phyloP scores from a whole-genome alignment of 2,888 invertebrate genomes.

The Eurytoma adleriae region DNA sequence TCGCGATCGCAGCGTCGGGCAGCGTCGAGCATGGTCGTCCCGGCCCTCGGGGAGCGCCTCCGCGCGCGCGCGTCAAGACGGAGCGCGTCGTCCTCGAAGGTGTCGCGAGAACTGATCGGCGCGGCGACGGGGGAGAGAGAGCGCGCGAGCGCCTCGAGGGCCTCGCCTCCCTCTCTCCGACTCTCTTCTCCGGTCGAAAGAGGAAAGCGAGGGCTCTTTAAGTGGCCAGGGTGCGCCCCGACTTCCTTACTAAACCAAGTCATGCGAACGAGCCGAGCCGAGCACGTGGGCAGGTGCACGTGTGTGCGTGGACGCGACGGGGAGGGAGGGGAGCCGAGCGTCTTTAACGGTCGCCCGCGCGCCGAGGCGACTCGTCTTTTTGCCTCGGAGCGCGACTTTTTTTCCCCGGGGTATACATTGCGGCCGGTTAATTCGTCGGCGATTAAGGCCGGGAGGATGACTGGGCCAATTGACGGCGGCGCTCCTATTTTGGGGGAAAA shows the following conservation, averaged over 20 bases:
- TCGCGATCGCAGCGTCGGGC: background rate
- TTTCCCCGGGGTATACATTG: background rate
- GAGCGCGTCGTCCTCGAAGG: slow-evolving; percentile 52
- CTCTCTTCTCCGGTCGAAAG: slow-evolving; percentile 2
- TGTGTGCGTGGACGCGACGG: slow-evolving; percentile 4
- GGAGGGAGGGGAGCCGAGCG: background rate
- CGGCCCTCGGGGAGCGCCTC: background rate
- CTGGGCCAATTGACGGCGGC: slow-evolving; percentile 24
- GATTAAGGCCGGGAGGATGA: slow-evolving; percentile 24
- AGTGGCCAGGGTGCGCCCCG: slow-evolving; percentile 51
- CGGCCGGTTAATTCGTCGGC: slow-evolving; percentile 30
- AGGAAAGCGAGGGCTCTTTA: slow-evolving; percentile 47
- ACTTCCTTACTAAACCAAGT: slow-evolving; percentile 40
- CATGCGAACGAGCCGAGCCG: slow-evolving; percentile 32
- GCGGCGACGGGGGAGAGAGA: slow-evolving; percentile 26
- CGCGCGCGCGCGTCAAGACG: slow-evolving; percentile 2
- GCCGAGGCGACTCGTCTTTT: slow-evolving; percentile 9
- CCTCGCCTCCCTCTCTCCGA: background rate
- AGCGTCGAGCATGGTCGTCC: slow-evolving; percentile 17
- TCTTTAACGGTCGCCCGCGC: slow-evolving; percentile 32
- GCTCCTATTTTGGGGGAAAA: slow-evolving; percentile 48
- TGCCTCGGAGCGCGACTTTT: background rate
- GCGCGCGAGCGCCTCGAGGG: background rate
- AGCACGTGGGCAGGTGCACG: slow-evolving; percentile 39
- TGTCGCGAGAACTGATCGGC: slow-evolving; percentile 56